A percentile compares a stretch with the other conserved stretches of the same genome.
Evolutionary conservation across 2,797 vertebrate genomes (phyloP).

Genomic region (Choloepus didactylus): DNA sequence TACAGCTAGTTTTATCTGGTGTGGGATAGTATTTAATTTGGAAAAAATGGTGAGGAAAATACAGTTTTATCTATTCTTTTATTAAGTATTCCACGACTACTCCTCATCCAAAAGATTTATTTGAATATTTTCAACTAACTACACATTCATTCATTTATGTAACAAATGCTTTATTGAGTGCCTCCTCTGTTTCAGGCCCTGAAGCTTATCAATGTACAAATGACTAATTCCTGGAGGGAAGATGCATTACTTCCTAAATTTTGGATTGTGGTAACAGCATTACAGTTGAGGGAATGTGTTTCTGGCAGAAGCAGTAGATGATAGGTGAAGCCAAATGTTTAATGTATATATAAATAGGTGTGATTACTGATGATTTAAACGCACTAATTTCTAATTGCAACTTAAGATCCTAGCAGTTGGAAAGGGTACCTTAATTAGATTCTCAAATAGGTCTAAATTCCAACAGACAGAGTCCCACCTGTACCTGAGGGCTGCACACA

Average conservation of each 20-base stretch:
- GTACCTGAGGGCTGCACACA: not conserved
- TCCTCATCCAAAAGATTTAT: not conserved
- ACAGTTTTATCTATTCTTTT: not conserved
- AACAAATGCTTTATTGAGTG: not conserved
- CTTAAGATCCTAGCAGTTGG: not conserved
- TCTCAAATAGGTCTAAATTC: not conserved
- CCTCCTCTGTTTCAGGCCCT: not conserved
- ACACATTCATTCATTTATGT: fast-evolving
- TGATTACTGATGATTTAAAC: not conserved
- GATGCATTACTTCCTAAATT: not conserved
- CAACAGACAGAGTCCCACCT: not conserved
- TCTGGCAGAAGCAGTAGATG: not conserved
- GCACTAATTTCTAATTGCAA: not conserved
- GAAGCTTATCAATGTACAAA: fast-evolving
- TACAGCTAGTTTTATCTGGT: not conserved
- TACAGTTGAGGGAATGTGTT: no score
- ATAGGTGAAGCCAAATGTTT: not conserved
- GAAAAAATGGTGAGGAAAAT: not conserved
- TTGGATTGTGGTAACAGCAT: not conserved
- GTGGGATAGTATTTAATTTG: not conserved
- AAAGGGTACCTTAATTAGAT: not conserved
- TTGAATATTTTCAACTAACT: not conserved
- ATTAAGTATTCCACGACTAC: not conserved
- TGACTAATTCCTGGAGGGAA: not conserved
- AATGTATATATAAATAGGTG: not conserved